Percentiles rank a stretch among this genome's conserved stretches.
phyloP scores from a whole-genome alignment of 2,113 vertebrate genomes.

The Leptosomus discolor region DNA sequence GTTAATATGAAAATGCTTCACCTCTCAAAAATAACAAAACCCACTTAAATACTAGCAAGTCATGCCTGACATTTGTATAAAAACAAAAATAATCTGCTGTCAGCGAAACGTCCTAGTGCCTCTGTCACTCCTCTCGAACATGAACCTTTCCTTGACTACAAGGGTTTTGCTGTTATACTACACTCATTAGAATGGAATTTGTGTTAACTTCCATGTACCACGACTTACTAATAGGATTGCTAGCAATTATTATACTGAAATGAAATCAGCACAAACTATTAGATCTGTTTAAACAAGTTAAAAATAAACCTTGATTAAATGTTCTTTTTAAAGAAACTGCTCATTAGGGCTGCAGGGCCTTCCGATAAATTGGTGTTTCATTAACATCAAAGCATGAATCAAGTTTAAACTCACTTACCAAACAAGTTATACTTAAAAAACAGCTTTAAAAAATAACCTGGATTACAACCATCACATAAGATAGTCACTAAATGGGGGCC shows the following conservation, averaged over 20 bases:
- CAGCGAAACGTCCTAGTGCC: slow-evolving; percentile 83
- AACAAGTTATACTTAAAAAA: slow-evolving; percentile 75
- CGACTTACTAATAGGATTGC: slow-evolving; percentile 84
- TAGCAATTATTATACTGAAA: slow-evolving; percentile 86
- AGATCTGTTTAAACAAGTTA: slow-evolving; percentile 88
- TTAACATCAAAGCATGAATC: slow-evolving; percentile 84
- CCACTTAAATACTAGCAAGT: slow-evolving; percentile 79
- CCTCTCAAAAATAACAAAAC: slow-evolving; percentile 59
- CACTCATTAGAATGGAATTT: slow-evolving; percentile 96
- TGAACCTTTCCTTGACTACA: slow-evolving; percentile 76
- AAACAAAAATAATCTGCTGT: slow-evolving; percentile 91
- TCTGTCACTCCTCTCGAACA: slow-evolving; percentile 80
- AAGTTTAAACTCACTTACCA: slow-evolving; percentile 77
- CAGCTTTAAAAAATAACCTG: slow-evolving; percentile 75
- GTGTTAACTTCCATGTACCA: slow-evolving; percentile 92
- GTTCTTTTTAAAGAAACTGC: slow-evolving; percentile 86
- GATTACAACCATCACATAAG: slow-evolving; percentile 66
- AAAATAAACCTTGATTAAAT: slow-evolving; percentile 88
- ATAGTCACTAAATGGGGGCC: slow-evolving; percentile 48
- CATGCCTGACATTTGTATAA: slow-evolving; percentile 83
- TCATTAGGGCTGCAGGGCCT: slow-evolving; percentile 83
- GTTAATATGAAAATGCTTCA: slow-evolving; percentile 2
- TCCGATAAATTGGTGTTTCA: slow-evolving; percentile 85
- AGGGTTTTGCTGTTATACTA: slow-evolving; percentile 81
- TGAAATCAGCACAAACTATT: slow-evolving; percentile 87